These are phyloP conservation scores for Xanthorhoe spadicearia DNA, from an alignment of 2,888 invertebrate species.

Conservation along the genomic window DNA sequence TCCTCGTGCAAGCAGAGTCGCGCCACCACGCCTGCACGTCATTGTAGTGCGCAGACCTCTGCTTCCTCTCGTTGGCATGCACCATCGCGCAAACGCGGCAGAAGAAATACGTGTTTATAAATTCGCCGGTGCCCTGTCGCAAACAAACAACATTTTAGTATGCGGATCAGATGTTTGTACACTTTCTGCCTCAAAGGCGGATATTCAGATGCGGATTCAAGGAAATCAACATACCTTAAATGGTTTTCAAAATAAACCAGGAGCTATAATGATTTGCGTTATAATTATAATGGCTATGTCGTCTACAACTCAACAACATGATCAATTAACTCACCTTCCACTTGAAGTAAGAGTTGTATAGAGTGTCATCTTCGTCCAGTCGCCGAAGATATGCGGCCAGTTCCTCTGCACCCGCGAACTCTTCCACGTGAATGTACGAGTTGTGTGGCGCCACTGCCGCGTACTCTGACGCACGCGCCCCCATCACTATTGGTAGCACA, in stretches of 20 bases:
- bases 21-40: constrained; percentile 98
- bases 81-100: constrained; percentile 95
- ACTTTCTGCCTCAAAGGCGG: constrained; percentile 8
- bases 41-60: constrained; percentile 85
- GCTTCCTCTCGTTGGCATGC: constrained; percentile 86
- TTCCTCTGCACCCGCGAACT: constrained; percentile 94
- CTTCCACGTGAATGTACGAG: constrained; percentile 98
- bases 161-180: constrained; percentile 16
- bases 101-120: constrained; percentile 98
- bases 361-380: constrained; percentile 93
- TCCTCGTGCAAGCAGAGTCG: constrained; percentile 87
- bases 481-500: constrained; percentile 97
- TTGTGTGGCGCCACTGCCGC: constrained; percentile 94
- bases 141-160: constrained; percentile 23
- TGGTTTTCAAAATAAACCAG: background rate
- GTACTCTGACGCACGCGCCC: constrained; percentile 96
- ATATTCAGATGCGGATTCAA: constrained; percentile 10
- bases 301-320: background rate
- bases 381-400: constrained; percentile 94
- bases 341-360: constrained; percentile 97
- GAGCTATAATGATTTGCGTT: no score
- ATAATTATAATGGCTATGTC: background rate
- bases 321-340: constrained; percentile 87
- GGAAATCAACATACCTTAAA: constrained; percentile 7
- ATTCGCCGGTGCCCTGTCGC: constrained; percentile 93